Base-by-base conservation (phyloP, 2,797 vertebrate species). In the Tinamus major region DNA sequence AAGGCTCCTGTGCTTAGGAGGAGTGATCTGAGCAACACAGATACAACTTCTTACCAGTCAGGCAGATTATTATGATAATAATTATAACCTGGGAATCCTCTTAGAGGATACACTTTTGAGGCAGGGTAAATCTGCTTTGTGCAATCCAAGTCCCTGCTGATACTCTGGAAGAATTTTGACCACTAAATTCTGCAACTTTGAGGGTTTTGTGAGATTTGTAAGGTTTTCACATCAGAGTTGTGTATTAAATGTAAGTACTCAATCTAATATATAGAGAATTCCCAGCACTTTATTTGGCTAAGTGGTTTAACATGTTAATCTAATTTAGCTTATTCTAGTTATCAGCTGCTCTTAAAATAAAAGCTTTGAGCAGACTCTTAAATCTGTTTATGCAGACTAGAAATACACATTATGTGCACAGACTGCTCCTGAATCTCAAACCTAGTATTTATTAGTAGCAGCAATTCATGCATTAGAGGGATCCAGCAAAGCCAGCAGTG, bases 311-410 rank as follows among this genome's bases (percentile, higher is more conserved):
- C 31, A 14, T 6, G 44, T 58, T 87, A 89, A 95, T 91, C 79
- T 91, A 84, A 90, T 93, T 88, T 56, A 92, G 61, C 4, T 92
- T 82, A 48, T 53, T 87, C 71, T 64, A 63, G 19, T 68, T 92
- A 90, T 71, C 49, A 90, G 56, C 76, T 82, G 79, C 51, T 90
- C 68, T 79, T 63, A 80, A 92, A 90, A 91, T 87, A 90, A 59
- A 70, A 58, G 29, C 67, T 44, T 59, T 17, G 15, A 75, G 92
- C 37, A 81, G 77, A 59, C 42, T 23, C 33, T 20, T n/a, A 53
- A 69, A 51, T 51, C 59, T 51, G 41, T 35, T 79, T 64, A 48
- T 24, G 33, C 39, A 89, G 84, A 55, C 65, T 59, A 19, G 24
- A 79, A 82, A 79, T 13, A 67, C 37, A 46, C 29, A 41, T 4